A percentile compares a stretch with the other conserved stretches of the same genome.
Conservation (phyloP, 2,797 vertebrate genomes). For the Danio tinwini region DNA sequence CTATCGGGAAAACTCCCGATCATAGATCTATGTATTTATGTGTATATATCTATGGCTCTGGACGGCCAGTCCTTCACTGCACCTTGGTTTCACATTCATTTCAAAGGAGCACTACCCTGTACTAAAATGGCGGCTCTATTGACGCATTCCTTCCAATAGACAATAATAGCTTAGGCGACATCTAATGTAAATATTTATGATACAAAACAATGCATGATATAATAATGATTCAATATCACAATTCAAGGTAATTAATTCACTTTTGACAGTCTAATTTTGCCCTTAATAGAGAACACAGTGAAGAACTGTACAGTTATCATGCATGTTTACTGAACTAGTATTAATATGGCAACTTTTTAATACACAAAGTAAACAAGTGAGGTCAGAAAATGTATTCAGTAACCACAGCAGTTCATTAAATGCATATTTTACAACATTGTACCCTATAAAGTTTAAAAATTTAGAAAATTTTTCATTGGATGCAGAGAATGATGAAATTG, state of each 20-base stretch:
- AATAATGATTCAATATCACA: background rate
- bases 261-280: background rate
- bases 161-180: too few species aligned
- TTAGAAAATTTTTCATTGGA: too few species aligned
- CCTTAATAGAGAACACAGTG: background rate
- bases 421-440: background rate
- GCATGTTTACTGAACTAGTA: background rate
- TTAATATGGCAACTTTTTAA: background rate
- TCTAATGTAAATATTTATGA: too few species aligned
- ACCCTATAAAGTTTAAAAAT: too few species aligned
- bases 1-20: too few species aligned
- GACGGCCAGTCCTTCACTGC: too few species aligned
- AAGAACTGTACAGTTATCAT: background rate
- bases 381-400: background rate
- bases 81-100: too few species aligned
- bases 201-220: background rate
- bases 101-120: too few species aligned
- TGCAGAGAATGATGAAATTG: background rate
- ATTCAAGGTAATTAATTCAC: background rate
- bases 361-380: background rate
- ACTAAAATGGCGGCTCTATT: too few species aligned
- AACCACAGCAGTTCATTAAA: background rate
- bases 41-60: too few species aligned
- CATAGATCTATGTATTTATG: too few species aligned
- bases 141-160: too few species aligned